Base-by-base conservation (phyloP, 2,797 vertebrate species). In the Semaprochilodus insignis region DNA sequence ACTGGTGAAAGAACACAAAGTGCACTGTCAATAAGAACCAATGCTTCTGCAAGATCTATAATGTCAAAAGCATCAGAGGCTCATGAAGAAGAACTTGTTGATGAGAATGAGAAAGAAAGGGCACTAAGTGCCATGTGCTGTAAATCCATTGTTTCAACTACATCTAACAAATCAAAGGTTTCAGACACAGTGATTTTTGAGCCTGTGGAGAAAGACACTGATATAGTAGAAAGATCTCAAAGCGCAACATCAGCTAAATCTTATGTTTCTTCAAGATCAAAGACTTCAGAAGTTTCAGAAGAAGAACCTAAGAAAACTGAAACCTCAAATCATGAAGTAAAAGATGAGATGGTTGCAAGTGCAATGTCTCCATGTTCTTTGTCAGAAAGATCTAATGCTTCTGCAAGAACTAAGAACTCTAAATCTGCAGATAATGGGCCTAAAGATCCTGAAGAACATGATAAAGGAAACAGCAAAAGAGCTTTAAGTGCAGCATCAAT, bases 1-100 rank as follows among this genome's bases (percentile, higher is more conserved):
- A 55, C 52, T 72, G 83, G 88, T 74, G 81, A 83, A 57, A 83
- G 77, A 69, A 83, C 69, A 34, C 83, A 74, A 78, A 93, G 90
- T 80, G 81, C 77, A 77, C 83, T 83, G 62, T 88, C 89, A 72
- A 80, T 17, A 72, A 52, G 34, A 88, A 88, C 88, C 6, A 77
- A 77, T 52, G 36, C 15, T 5, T 80, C 82, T 34, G 31, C 31
- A 54, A 82, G 66, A 73, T 84, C 82, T n/a, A 69, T 10, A 59
- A 34, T 65, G 3, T 81, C 83, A 25, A 76, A 31, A 84, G 59
- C 60, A 27, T 23, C 36, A 54, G 23, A 77, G 23, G 27, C n/a
- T 54, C 15, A 40, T 31, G 54, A 27, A 17, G 60, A 71, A 74
- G 31, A 71, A 70, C 21, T 27, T 25, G 25, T 1, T 27, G 15